These are phyloP conservation scores for Hydraecia micacea DNA, from an alignment of 2,888 invertebrate species.

Conservation along the genomic window DNA sequence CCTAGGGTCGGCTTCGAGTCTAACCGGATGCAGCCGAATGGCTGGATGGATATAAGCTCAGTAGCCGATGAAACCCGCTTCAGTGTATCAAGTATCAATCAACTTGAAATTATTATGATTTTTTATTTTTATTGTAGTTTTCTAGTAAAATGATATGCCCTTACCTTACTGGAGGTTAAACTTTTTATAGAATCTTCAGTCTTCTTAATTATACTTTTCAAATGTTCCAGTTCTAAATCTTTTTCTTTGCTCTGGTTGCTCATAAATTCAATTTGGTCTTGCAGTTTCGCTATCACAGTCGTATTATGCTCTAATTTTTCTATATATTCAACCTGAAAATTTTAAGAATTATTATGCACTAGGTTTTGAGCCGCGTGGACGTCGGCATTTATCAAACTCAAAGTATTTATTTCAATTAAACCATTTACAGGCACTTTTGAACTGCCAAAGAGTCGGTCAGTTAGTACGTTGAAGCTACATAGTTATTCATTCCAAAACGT, in stretches of 20 bases:
- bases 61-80: neutral
- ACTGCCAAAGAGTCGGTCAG: neutral
- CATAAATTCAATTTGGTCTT: slow-evolving; percentile 78
- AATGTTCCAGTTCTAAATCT: slow-evolving; percentile 75
- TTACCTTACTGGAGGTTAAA: slow-evolving; percentile 70
- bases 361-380: neutral
- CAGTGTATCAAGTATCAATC: neutral
- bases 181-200: slow-evolving; percentile 72
- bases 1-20: too few species aligned
- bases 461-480: neutral
- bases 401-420: neutral
- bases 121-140: neutral
- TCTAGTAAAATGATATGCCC: neutral
- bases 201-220: slow-evolving; percentile 74
- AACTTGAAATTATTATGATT: neutral
- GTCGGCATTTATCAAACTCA: neutral
- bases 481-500: neutral
- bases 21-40: too few species aligned
- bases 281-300: slow-evolving; percentile 72
- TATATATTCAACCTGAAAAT: slow-evolving; percentile 82
- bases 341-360: neutral
- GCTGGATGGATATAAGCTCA: too few species aligned
- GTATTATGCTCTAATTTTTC: slow-evolving; percentile 83
- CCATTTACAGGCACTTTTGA: neutral
- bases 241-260: slow-evolving; percentile 74